Evolutionary conservation across 2,888 invertebrate genomes (phyloP), one percentile per base, ranked within the genome.

Genomic region (Nymphalis urticae): DNA sequence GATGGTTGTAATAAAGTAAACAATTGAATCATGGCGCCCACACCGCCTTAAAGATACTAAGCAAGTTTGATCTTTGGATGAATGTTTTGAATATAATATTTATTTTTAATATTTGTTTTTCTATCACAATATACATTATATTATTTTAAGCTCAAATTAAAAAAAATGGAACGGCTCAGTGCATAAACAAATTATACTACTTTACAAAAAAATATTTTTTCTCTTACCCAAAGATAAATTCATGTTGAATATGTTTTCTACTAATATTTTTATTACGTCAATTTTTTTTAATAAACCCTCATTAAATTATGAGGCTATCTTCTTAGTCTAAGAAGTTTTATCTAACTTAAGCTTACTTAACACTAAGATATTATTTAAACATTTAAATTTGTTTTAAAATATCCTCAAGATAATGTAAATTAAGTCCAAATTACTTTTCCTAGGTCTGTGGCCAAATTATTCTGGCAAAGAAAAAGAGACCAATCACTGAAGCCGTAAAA

Each of bases 1-100:
- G 80, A 84, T 81, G 79, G 72, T 80, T 76, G 77, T 81, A 80
- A 80, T 84, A 85, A 84, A 79, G 79, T 87, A 89, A 88, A 88
- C 87, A 88, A 83, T 83, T 82, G 80, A 85, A 84, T 84, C 84
- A 82, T 66, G 66, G 74, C 81, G 79, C 81, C 81, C 79, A 82
- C 79, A 73, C 73, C 64, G 64, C 68, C 63, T 66, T 63, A 50
- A 64, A 68, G 62, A 58, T 72, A 50, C 65, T 69, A 65, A 56
- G 54, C 56, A 61, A 53, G 71, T 64, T 67, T 64, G 66, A 66
- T 66, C 56, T 69, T 62, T 66, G 61, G 50, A 68, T 62, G 50
- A 62, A 62, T 50, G 32, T 62, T 9, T 58, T n/a, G 19, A 42
- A 58, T 58, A 36, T 27, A 62, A 62, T 17, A 36, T 62, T 62